Evolutionary conservation across 2,113 vertebrate species (phyloP).

Genomic region (Cyprinus carpio): DNA sequence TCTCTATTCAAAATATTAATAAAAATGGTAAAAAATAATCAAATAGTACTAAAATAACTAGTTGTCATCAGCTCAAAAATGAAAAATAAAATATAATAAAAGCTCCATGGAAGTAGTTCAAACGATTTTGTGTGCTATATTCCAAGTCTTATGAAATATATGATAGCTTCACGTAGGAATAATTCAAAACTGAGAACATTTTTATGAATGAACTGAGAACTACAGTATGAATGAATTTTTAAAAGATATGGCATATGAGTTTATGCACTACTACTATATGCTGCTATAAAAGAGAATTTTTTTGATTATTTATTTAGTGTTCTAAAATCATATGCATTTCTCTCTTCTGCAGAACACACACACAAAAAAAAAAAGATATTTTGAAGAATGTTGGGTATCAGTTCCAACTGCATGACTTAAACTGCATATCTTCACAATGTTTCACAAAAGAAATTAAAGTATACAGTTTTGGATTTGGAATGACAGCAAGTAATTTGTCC

Average conservation of each 20-base stretch:
- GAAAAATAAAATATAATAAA: too few species aligned
- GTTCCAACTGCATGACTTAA: background rate
- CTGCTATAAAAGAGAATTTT: background rate
- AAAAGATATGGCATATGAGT: background rate
- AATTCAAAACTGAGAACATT: background rate
- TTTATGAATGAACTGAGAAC: too few species aligned
- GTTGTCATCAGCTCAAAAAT: too few species aligned
- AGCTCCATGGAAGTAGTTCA: too few species aligned
- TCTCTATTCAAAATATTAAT: background rate
- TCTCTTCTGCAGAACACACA: background rate
- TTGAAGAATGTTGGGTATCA: background rate
- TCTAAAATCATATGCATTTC: background rate
- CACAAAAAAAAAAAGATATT: background rate
- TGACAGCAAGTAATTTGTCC: background rate
- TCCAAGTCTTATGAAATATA: too few species aligned
- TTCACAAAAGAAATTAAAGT: background rate
- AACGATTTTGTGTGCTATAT: too few species aligned
- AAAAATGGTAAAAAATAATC: background rate
- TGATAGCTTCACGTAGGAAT: too few species aligned
- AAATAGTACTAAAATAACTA: background rate
- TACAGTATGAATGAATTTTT: background rate
- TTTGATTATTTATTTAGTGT: background rate
- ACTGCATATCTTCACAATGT: background rate
- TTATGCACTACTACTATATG: background rate
- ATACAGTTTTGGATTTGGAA: background rate